Evolutionary conservation across 2,113 vertebrate genomes (phyloP).

Genomic region (Callipepla squamata): DNA sequence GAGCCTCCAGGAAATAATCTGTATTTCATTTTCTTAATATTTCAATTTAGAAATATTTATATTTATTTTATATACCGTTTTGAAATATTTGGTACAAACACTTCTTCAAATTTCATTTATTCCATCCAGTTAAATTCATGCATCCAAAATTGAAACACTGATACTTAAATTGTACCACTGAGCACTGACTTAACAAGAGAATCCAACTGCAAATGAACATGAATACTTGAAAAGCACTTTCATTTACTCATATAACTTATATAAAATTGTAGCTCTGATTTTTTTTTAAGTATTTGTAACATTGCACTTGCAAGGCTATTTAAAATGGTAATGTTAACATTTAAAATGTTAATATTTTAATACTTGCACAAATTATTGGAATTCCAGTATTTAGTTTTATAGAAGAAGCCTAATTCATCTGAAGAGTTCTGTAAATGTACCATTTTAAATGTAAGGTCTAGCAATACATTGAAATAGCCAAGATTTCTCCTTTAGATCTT

Average conservation of each 20-base stretch:
- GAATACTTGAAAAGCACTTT: conserved; percentile 67
- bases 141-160: neutral
- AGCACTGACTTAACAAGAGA: conserved; percentile 36
- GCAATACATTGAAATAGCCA: conserved; percentile 6
- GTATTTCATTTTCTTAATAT: neutral
- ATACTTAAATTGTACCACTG: conserved; percentile 29
- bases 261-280: conserved; percentile 55
- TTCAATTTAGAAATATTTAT: conserved; percentile 11
- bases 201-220: conserved; percentile 18
- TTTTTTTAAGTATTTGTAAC: conserved; percentile 58
- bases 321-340: conserved; percentile 59
- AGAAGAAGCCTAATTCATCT: conserved; percentile 11
- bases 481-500: conserved; percentile 21
- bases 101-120: neutral
- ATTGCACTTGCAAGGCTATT: conserved; percentile 64
- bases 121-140: conserved; percentile 18
- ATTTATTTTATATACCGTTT: neutral
- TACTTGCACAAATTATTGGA: conserved; percentile 56
- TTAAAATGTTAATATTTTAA: conserved; percentile 50
- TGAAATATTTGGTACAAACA: conserved; percentile 3
- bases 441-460: conserved; percentile 33
- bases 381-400: conserved; percentile 35
- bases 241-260: conserved; percentile 53
- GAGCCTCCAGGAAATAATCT: neutral
- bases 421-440: conserved; percentile 31